These are phyloP conservation scores for Gila robusta DNA, from an alignment of 2,797 vertebrate species.

Conservation along the genomic window DNA sequence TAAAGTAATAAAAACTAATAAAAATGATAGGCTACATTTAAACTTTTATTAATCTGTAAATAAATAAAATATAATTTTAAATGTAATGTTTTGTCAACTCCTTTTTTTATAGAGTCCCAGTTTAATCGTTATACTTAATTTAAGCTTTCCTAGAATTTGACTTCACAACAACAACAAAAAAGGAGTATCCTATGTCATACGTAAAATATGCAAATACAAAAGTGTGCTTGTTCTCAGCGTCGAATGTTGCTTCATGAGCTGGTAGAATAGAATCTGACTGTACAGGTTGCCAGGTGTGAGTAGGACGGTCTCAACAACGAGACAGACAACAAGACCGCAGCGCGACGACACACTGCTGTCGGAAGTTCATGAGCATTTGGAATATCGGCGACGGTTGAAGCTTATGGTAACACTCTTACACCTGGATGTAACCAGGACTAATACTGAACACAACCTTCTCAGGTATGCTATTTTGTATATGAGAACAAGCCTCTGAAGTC, in stretches of 20 bases:
- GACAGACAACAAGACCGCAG: constrained; percentile 4
- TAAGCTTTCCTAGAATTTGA: background rate
- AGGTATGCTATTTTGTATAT: constrained; percentile 23
- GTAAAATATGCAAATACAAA: constrained; percentile 54
- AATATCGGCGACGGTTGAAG: background rate
- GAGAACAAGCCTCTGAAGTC: background rate
- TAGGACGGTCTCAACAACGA: background rate
- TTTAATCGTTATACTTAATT: background rate
- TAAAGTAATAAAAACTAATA: background rate
- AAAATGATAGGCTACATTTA: background rate
- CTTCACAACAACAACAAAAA: background rate
- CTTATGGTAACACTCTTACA: background rate
- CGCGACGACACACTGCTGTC: background rate
- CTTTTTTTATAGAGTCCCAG: background rate
- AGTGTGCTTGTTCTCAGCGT: constrained; percentile 56
- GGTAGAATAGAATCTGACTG: constrained; percentile 56
- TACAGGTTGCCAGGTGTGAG: constrained; percentile 65
- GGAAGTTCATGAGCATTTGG: background rate
- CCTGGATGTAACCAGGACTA: background rate
- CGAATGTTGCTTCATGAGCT: constrained; percentile 53
- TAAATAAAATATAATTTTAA: background rate
- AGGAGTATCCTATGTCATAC: background rate
- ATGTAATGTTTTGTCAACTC: background rate
- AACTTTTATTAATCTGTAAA: background rate
- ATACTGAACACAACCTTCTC: background rate